phyloP scores from a whole-genome alignment of 2,888 invertebrate species.

The Spilosoma lubricipeda region DNA sequence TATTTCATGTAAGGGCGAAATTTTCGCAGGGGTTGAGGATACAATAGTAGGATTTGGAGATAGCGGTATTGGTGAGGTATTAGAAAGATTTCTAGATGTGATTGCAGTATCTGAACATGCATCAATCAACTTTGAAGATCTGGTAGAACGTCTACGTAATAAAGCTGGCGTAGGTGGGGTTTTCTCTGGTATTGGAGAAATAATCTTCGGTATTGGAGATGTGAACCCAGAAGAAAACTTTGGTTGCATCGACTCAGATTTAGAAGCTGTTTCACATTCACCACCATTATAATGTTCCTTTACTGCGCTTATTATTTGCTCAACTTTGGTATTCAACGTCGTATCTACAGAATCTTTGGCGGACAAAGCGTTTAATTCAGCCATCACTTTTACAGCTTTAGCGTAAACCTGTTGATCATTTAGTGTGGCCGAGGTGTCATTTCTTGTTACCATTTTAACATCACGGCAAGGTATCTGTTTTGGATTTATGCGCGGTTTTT shows the following conservation, averaged over 20 bases:
- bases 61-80: background rate
- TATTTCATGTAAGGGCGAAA: background rate
- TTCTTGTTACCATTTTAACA: constrained; percentile 32
- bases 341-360: background rate
- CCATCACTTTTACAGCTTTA: constrained; percentile 71
- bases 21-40: background rate
- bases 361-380: constrained; percentile 38
- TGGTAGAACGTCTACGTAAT: constrained; percentile 1
- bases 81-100: background rate
- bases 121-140: background rate
- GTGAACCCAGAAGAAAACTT: background rate
- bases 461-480: constrained; percentile 34
- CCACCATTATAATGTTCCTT: background rate
- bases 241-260: background rate
- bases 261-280: background rate
- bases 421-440: constrained; percentile 50
- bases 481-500: constrained; percentile 44
- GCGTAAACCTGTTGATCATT: constrained; percentile 69
- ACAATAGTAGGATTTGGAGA: background rate
- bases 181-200: background rate
- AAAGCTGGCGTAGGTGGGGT: constrained; percentile 2
- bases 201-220: constrained; percentile 3
- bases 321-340: background rate
- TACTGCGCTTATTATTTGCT: background rate
- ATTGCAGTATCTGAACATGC: background rate